These are phyloP conservation scores for Oreochromis niloticus DNA, from an alignment of 2,113 vertebrate species.

Conservation along the genomic window DNA sequence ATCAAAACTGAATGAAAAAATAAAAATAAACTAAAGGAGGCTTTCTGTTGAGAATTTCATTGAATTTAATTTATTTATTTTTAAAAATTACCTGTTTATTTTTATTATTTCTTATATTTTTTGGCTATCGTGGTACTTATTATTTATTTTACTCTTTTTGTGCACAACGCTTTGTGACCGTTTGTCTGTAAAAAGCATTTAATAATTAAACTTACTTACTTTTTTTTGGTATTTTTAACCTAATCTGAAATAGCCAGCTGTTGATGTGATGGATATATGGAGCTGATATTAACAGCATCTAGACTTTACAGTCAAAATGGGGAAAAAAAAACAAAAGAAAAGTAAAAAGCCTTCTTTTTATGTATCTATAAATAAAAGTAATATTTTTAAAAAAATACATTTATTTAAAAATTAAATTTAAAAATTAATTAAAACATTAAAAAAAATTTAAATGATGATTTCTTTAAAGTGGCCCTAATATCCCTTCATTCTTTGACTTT, in stretches of 20 bases:
- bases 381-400: neutral
- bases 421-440: neutral
- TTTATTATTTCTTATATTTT: neutral
- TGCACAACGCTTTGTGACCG: fast-evolving
- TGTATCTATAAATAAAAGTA: neutral
- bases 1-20: neutral
- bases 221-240: neutral
- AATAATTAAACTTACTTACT: neutral
- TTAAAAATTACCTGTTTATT: neutral
- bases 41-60: neutral
- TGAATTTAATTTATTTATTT: neutral
- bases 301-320: neutral
- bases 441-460: fast-evolving
- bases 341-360: neutral
- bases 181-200: neutral
- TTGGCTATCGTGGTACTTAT: neutral
- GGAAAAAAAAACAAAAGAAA: fast-evolving
- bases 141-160: neutral
- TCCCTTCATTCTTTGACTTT: neutral
- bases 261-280: neutral
- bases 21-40: neutral
- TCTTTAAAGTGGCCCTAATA: neutral
- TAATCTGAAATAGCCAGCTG: neutral
- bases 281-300: neutral
- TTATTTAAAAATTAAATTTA: fast-evolving